phyloP scores from a whole-genome alignment of 1,140 invertebrate species.

The Forficula auricularia region DNA sequence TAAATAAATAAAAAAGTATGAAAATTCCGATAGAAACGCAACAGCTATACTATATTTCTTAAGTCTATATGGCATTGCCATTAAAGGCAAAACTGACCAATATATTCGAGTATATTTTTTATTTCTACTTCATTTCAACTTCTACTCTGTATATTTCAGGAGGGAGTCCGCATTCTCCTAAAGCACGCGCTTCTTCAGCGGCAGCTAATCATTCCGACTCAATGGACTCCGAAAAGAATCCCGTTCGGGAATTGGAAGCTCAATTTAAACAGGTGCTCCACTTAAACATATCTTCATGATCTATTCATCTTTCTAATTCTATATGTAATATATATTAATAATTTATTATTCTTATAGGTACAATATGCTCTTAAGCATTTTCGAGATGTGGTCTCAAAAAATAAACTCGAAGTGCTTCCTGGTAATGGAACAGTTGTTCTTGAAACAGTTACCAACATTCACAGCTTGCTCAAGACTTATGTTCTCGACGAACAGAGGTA shows the following conservation, averaged over 20 bases:
- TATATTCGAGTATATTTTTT: no score
- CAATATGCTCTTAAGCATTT: slow-evolving; percentile 69
- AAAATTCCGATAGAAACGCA: no score
- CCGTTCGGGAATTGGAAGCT: slow-evolving; percentile 37
- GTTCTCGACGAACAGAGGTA: slow-evolving; percentile 54
- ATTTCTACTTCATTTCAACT: no score
- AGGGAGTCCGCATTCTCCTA: slow-evolving; percentile 27
- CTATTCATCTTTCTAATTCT: slow-evolving; percentile 3
- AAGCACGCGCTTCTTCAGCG: slow-evolving; percentile 18
- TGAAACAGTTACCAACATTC: slow-evolving; percentile 77
- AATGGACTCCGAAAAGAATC: slow-evolving; percentile 25
- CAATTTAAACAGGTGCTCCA: slow-evolving; percentile 40
- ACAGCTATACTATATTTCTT: no score
- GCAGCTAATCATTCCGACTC: slow-evolving; percentile 6
- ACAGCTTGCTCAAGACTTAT: slow-evolving; percentile 47
- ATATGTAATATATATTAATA: slow-evolving; percentile 44
- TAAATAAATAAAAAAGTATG: no score
- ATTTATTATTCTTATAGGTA: slow-evolving; percentile 28
- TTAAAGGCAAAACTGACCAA: no score
- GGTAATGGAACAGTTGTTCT: slow-evolving; percentile 82
- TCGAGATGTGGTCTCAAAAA: slow-evolving; percentile 75
- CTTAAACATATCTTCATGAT: neutral
- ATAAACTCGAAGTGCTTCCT: slow-evolving; percentile 78
- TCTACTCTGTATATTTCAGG: no score
- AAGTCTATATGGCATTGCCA: no score